Conservation (phyloP, 2,113 vertebrate species). For the Corythoichthys intestinalis region DNA sequence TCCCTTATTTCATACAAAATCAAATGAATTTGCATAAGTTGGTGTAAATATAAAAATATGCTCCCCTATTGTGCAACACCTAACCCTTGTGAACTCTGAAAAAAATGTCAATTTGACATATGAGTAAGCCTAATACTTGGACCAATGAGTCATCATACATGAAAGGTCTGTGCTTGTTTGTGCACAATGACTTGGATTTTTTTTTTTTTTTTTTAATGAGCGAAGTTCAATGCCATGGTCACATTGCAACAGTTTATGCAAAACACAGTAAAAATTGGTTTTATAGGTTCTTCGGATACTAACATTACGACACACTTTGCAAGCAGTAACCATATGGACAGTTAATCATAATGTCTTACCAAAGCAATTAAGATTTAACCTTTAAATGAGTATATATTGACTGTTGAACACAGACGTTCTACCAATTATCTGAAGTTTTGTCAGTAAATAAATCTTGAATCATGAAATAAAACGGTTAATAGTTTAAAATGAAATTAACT, state of each 20-base stretch:
- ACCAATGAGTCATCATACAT: background rate
- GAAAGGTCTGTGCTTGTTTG: background rate
- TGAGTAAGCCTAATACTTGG: background rate
- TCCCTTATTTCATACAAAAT: background rate
- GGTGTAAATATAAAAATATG: background rate
- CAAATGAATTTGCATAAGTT: background rate
- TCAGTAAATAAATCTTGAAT: background rate
- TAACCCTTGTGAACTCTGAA: background rate
- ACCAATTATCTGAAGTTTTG: background rate
- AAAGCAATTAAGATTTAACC: background rate
- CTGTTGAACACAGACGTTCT: background rate
- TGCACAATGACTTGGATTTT: background rate
- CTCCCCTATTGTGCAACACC: background rate
- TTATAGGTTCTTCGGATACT: background rate
- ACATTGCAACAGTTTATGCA: background rate
- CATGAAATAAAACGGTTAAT: background rate
- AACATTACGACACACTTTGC: background rate
- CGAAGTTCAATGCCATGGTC: conserved; percentile 30
- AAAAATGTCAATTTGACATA: background rate
- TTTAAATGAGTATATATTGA: background rate
- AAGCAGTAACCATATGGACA: background rate
- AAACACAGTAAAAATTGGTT: background rate
- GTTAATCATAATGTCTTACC: background rate
- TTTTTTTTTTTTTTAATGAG: background rate
- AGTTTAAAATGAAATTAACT: background rate